Evolutionary conservation across 30 jellyfish, hydroid and myxozoan species (phyloP), one percentile per base, ranked within the genome.

Genomic region (Sanderia malayensis): DNA sequence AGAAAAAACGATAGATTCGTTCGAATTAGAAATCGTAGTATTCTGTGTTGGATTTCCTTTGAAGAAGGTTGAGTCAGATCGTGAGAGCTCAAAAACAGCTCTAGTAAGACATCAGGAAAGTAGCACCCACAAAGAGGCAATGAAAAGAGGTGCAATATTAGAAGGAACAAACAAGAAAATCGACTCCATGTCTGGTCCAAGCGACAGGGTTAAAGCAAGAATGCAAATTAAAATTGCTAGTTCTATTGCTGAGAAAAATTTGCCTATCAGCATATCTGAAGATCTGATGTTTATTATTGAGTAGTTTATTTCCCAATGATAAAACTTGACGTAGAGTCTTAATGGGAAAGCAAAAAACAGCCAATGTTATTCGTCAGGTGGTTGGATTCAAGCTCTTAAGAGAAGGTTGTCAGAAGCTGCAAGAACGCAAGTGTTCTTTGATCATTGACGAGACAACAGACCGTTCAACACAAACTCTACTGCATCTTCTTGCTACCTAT

Each of bases 11-110:
- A n/a, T n/a, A n/a, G n/a, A n/a, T n/a, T n/a, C n/a, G n/a, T n/a
- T n/a, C n/a, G n/a, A n/a, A n/a, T n/a, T n/a, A n/a, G n/a, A n/a
- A n/a, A n/a, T n/a, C n/a, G n/a, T n/a, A n/a, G n/a, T n/a, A n/a
- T n/a, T n/a, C n/a, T n/a, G n/a, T n/a, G n/a, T n/a, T n/a, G n/a
- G n/a, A n/a, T n/a, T n/a, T n/a, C n/a, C n/a, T n/a, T n/a, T n/a
- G n/a, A n/a, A n/a, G n/a, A n/a, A n/a, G n/a, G n/a, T n/a, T n/a
- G n/a, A n/a, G n/a, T n/a, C n/a, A n/a, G n/a, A n/a, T n/a, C n/a
- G n/a, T n/a, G n/a, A n/a, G n/a, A n/a, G 89, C 71, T 44, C 89
- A 17, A 77, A 77, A 45, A 77, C 89, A 20, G 73, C 81, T 11
- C 75, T 77, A 17, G 41, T 41, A 29, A 77, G 71, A 44, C 81